These are phyloP conservation scores for Macaria liturata DNA, from an alignment of 2,888 invertebrate genomes.

Conservation along the genomic window DNA sequence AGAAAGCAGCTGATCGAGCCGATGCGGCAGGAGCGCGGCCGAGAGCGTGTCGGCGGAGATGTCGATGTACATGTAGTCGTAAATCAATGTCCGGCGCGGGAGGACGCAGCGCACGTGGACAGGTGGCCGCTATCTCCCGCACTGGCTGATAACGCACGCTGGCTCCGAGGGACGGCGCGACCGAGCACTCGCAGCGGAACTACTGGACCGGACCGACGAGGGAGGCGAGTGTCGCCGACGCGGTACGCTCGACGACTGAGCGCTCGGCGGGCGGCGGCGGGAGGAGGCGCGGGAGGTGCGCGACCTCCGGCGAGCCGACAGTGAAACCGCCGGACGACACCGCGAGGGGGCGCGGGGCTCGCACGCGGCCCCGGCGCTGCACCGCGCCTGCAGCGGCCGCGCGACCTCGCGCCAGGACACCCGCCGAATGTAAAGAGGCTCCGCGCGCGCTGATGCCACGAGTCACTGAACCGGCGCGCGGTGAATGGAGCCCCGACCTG, in stretches of 20 bases:
- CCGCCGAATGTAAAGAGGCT: slow-evolving; percentile 71
- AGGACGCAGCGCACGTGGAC: slow-evolving; percentile 62
- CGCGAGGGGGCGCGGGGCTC: slow-evolving; percentile 58
- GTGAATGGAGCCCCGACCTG: slow-evolving; percentile 75
- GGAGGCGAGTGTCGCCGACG: slow-evolving; percentile 68
- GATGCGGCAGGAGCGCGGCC: slow-evolving; percentile 8
- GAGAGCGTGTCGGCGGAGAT: slow-evolving; percentile 21
- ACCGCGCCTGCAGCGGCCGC: slow-evolving; percentile 75
- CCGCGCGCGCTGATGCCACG: slow-evolving; percentile 65
- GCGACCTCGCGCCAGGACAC: slow-evolving; percentile 63
- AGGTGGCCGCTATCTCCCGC: slow-evolving; percentile 80
- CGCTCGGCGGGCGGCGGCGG: slow-evolving; percentile 28
- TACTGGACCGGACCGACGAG: slow-evolving; percentile 39
- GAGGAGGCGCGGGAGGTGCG: slow-evolving; percentile 68
- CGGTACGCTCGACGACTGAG: slow-evolving; percentile 78
- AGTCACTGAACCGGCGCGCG: slow-evolving; percentile 78
- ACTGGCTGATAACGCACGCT: slow-evolving; percentile 80
- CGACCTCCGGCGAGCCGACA: slow-evolving; percentile 74
- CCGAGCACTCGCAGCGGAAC: slow-evolving; percentile 70
- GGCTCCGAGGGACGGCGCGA: slow-evolving; percentile 69
- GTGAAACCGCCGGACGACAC: slow-evolving; percentile 69
- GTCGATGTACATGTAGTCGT: slow-evolving; percentile 16
- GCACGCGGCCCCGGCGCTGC: slow-evolving; percentile 77
- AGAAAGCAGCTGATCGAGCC: slow-evolving; percentile 23
- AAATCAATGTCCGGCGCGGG: slow-evolving; percentile 7